phyloP scores from a whole-genome alignment of 2,888 invertebrate genomes.

The Lasioglossum calceatum region DNA sequence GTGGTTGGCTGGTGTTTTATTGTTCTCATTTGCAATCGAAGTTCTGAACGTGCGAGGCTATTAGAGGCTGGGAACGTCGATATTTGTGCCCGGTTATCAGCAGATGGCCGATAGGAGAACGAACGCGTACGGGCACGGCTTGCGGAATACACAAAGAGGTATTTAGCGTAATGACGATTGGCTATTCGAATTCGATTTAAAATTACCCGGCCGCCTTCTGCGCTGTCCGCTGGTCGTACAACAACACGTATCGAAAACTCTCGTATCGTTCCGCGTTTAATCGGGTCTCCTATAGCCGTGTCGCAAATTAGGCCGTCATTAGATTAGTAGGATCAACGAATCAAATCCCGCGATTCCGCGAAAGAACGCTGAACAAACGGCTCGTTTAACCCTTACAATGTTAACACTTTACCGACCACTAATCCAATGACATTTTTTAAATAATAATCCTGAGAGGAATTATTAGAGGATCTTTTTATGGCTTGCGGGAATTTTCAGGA shows the following conservation, averaged over 20 bases:
- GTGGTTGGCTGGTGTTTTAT: conserved; percentile 5
- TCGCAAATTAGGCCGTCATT: not conserved
- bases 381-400: too few relatives aligned
- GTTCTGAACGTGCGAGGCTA: not conserved
- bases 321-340: not conserved
- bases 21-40: conserved; percentile 3
- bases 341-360: not conserved
- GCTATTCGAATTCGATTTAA: conserved; percentile 16
- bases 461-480: too few relatives aligned
- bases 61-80: conserved; percentile 17
- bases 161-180: conserved; percentile 20
- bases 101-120: conserved; percentile 20
- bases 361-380: not conserved
- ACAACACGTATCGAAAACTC: not conserved
- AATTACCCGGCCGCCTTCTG: not conserved
- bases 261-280: not conserved
- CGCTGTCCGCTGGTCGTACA: not conserved
- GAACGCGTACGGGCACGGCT: conserved; percentile 12
- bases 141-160: conserved; percentile 28
- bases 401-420: too few relatives aligned
- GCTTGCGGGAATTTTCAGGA: too few relatives aligned
- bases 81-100: conserved; percentile 19
- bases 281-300: not conserved
- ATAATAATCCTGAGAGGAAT: too few relatives aligned
- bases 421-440: too few relatives aligned